These are phyloP conservation scores for Tetramorium simillimum DNA, from an alignment of 1,140 invertebrate species.

Conservation along the genomic window DNA sequence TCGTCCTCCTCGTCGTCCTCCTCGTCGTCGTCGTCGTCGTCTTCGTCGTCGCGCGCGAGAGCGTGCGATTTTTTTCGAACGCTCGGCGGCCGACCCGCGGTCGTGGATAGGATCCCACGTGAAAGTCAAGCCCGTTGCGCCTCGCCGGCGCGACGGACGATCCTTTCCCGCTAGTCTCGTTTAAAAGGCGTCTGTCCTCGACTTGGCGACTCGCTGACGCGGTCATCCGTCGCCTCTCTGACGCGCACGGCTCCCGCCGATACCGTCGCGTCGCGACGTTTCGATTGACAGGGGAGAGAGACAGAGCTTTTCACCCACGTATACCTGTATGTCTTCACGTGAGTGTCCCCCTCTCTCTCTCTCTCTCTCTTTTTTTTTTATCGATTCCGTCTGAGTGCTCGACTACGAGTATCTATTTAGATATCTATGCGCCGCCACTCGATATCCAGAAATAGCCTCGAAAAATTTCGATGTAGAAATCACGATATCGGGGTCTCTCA, in stretches of 20 bases:
- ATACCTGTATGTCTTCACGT: conserved; percentile 10
- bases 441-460: neutral
- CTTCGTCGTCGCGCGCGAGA: neutral
- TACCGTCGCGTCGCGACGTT: conserved; percentile 2
- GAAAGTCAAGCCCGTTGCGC: conserved; percentile 48
- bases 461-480: neutral
- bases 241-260: conserved; percentile 44
- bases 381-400: conserved; percentile 2
- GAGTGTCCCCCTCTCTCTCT: neutral
- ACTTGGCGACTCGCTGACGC: conserved; percentile 66
- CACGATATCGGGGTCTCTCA: neutral
- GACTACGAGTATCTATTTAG: neutral
- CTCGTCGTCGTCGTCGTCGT: conserved; percentile 18
- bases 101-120: conserved; percentile 33
- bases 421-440: neutral
- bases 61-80: conserved; percentile 43
- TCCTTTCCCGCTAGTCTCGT: conserved; percentile 63
- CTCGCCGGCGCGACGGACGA: conserved; percentile 24
- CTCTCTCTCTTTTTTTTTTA: conserved; percentile 9
- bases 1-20: conserved; percentile 21
- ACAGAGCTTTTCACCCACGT: neutral
- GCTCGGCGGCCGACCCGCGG: neutral
- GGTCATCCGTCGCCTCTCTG: conserved; percentile 66
- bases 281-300: conserved; percentile 39
- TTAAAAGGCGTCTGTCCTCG: conserved; percentile 67